These are phyloP conservation scores for Nothocercus julius DNA, from an alignment of 2,113 vertebrate genomes.

Conservation along the genomic window DNA sequence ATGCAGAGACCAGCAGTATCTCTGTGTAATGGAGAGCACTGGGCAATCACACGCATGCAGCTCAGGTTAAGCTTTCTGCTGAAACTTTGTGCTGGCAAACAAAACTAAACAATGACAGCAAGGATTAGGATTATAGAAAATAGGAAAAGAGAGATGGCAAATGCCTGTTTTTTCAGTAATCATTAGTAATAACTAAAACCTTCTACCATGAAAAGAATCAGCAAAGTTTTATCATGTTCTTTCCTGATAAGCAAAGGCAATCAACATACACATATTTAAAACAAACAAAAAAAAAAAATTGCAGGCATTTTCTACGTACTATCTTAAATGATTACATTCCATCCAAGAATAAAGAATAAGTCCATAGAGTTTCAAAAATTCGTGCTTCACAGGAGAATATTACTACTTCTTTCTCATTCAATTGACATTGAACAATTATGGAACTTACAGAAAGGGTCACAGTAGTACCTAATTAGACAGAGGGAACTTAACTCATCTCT, in stretches of 20 bases:
- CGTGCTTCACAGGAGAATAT: background rate
- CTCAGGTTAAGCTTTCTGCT: slow-evolving; percentile 67
- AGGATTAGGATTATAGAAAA: slow-evolving; percentile 77
- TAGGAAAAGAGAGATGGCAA: slow-evolving; percentile 42
- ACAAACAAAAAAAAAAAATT: background rate
- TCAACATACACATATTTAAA: background rate
- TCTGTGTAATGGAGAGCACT: slow-evolving; percentile 29
- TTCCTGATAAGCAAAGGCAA: background rate
- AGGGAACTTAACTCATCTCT: background rate
- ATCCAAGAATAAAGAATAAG: background rate
- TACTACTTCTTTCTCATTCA: background rate
- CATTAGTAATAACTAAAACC: slow-evolving; percentile 60
- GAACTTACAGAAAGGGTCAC: background rate
- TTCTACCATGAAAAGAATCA: slow-evolving; percentile 19
- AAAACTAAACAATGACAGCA: slow-evolving; percentile 82
- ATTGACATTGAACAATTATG: background rate
- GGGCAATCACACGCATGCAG: slow-evolving; percentile 15
- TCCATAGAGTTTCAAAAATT: background rate
- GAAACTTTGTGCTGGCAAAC: slow-evolving; percentile 73
- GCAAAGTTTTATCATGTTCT: background rate
- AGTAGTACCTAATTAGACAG: background rate
- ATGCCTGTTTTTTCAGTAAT: slow-evolving; percentile 2
- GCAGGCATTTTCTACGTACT: background rate
- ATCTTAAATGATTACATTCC: background rate
- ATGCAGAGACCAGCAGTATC: background rate